Conservation (phyloP, 2,113 vertebrate genomes). For the Trochalopteron elliotii region DNA sequence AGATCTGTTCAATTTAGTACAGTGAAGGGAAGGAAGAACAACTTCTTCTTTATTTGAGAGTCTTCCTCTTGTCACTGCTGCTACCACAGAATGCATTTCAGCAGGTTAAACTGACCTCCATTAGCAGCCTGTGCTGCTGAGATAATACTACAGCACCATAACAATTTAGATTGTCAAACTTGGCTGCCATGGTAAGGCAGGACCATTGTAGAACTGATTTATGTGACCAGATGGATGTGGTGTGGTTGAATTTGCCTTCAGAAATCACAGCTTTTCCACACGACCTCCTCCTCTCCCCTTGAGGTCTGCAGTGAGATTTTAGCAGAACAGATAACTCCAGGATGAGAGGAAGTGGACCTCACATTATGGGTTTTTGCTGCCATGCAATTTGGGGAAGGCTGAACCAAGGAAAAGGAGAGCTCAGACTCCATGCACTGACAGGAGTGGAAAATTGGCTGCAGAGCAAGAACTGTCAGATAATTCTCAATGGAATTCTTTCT, state of each 20-base stretch:
- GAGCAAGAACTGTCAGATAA: neutral
- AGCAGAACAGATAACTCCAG: neutral
- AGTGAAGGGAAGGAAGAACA: neutral
- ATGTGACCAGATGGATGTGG: neutral
- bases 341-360: neutral
- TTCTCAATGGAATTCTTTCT: constrained; percentile 48
- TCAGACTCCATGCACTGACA: neutral
- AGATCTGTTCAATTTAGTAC: neutral
- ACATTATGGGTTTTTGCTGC: neutral
- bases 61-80: neutral
- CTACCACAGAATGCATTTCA: neutral
- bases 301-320: neutral
- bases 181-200: neutral
- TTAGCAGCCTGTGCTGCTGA: neutral
- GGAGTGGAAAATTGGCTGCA: constrained; percentile 15
- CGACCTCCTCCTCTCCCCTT: neutral
- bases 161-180: neutral
- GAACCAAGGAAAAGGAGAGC: neutral
- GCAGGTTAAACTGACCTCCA: neutral
- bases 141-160: neutral
- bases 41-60: neutral
- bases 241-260: neutral
- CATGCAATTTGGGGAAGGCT: neutral
- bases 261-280: neutral
- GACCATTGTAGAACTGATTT: neutral